A percentile compares a stretch with the other conserved stretches of the same genome.
These are phyloP conservation scores for Oncorhynchus gorbuscha DNA, from an alignment of 2,113 vertebrate genomes.

Conservation along the genomic window DNA sequence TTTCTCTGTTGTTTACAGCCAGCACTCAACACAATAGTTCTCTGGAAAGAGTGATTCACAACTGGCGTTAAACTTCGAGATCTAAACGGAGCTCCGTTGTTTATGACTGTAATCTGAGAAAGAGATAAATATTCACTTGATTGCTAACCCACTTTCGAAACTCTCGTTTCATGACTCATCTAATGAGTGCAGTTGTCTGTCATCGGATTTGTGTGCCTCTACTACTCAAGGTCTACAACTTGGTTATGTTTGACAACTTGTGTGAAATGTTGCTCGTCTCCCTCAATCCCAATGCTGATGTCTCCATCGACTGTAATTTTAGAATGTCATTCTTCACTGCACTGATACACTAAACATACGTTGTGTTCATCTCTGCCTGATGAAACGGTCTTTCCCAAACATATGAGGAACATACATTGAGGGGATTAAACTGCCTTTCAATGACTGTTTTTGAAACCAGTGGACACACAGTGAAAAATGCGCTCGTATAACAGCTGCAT, in stretches of 20 bases:
- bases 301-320: neutral
- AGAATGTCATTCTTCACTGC: neutral
- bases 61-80: slow-evolving; percentile 24
- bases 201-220: neutral
- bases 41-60: slow-evolving; percentile 47
- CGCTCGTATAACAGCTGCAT: too few species aligned
- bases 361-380: neutral
- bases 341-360: neutral
- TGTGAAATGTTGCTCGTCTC: neutral
- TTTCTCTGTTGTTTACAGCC: neutral
- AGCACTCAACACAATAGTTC: slow-evolving; percentile 26
- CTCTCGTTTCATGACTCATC: neutral
- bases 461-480: too few species aligned
- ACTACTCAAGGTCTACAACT: neutral
- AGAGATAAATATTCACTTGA: slow-evolving; percentile 20
- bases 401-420: slow-evolving; percentile 11
- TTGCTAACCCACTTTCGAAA: neutral
- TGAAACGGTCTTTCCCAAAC: neutral
- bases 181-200: neutral
- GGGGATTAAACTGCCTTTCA: neutral
- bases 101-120: slow-evolving; percentile 19
- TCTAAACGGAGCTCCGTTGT: slow-evolving; percentile 43
- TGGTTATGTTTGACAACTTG: neutral
- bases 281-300: neutral
- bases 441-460: neutral